These are phyloP conservation scores for Chorisops tibialis DNA, from an alignment of 2,888 invertebrate species.

Conservation along the genomic window DNA sequence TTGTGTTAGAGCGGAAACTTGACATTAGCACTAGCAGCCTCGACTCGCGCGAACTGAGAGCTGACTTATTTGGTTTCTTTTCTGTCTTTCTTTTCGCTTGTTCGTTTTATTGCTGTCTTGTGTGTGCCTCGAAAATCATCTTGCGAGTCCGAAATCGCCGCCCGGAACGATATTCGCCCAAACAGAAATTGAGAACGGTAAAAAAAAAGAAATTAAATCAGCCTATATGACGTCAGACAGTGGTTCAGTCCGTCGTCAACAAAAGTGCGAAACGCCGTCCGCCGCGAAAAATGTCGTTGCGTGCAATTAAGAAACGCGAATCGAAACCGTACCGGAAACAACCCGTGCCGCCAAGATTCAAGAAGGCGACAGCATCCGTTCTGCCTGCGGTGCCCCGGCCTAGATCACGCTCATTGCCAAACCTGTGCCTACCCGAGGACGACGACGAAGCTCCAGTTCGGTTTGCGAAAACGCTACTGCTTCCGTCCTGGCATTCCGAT, in stretches of 20 bases:
- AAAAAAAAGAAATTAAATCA: constrained; percentile 15
- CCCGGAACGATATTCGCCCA: constrained; percentile 21
- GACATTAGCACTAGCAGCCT: too few relatives aligned
- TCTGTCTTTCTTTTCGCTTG: too few relatives aligned
- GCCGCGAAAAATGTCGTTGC: constrained; percentile 45
- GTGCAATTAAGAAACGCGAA: constrained; percentile 50
- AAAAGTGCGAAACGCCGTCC: not conserved
- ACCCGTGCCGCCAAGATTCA: constrained; percentile 40
- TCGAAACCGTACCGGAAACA: constrained; percentile 34
- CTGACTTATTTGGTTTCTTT: too few relatives aligned
- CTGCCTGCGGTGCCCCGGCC: constrained; percentile 37
- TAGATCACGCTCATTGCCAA: constrained; percentile 28
- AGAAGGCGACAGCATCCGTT: constrained; percentile 33
- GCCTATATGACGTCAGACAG: constrained; percentile 22
- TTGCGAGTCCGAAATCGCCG: constrained; percentile 11
- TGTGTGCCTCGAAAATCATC: not conserved
- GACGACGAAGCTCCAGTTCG: not conserved
- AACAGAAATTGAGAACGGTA: not conserved
- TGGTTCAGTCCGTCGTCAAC: not conserved
- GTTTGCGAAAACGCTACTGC: not conserved
- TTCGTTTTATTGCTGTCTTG: too few relatives aligned
- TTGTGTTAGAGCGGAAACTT: too few relatives aligned
- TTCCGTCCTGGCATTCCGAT: constrained; percentile 43
- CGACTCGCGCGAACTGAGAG: too few relatives aligned
- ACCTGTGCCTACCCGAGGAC: constrained; percentile 1